Percentiles rank a stretch among this genome's conserved stretches.
phyloP scores from a whole-genome alignment of 2,888 invertebrate species.

The Cosmia pyralina region DNA sequence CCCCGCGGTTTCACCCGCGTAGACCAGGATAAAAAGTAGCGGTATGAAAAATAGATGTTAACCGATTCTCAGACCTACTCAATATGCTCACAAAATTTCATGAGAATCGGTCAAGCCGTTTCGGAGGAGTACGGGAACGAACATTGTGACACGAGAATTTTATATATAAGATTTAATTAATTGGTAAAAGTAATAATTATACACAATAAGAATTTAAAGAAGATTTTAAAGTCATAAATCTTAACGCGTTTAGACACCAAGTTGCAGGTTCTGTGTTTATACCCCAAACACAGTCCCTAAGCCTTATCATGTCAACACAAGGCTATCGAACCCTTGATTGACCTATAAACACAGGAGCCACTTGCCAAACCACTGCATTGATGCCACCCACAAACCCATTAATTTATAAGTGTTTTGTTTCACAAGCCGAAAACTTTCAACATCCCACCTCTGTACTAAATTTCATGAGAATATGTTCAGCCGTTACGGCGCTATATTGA shows the following conservation, averaged over 20 bases:
- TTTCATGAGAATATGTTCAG: conserved; percentile 38
- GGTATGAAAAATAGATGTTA: too few relatives aligned
- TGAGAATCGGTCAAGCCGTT: too few relatives aligned
- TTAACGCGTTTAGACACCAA: neutral
- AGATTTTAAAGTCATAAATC: neutral
- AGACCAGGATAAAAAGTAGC: too few relatives aligned
- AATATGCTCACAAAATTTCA: too few relatives aligned
- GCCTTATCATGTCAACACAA: too few relatives aligned
- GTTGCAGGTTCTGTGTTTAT: too few relatives aligned
- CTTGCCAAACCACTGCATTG: neutral
- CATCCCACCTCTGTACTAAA: conserved; percentile 29
- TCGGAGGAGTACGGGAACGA: too few relatives aligned
- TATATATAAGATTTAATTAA: too few relatives aligned
- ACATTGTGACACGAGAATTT: too few relatives aligned
- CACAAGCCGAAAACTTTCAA: conserved; percentile 26
- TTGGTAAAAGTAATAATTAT: too few relatives aligned
- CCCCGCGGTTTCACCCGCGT: too few relatives aligned
- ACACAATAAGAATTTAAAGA: neutral
- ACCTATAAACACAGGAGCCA: conserved; percentile 3
- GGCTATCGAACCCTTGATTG: neutral
- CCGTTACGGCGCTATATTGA: conserved; percentile 51
- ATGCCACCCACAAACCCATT: neutral
- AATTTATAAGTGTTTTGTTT: conserved; percentile 16
- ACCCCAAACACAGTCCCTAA: neutral
- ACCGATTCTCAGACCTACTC: too few relatives aligned